Evolutionary conservation across 2,888 invertebrate genomes (phyloP), one percentile per base, ranked within the genome.

Genomic region (Agonopterix heracliana): DNA sequence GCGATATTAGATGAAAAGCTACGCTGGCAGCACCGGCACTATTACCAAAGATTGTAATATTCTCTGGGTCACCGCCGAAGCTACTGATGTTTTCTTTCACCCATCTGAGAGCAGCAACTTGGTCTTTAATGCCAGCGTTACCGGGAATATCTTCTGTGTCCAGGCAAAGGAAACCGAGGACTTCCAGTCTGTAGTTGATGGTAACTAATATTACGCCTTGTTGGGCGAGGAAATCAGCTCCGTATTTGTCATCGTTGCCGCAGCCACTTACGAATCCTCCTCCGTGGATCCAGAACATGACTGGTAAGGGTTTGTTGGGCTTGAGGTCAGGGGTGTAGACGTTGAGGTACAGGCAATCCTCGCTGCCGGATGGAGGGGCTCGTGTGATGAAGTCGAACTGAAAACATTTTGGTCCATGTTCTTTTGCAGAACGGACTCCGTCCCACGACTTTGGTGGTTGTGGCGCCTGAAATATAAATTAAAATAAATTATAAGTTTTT

Each of bases 291-390:
- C 54, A 77, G 10, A 77, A 54, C 72, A 78, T 77, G 9, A 78
- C 76, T 0, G 76, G 71, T 0, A 66, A 46, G 1, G 63, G 63
- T 41, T 56, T 44, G 0, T 41, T 10, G 3, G 74, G 67, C 3
- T 56, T 61, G 0, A 71, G 2, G n/a, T 62, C 54, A 7, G 75
- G 74, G 0, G 77, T 61, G 47, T 79, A 78, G 1, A 80, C 65
- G 48, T 80, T 80, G 3, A 80, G 63, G 52, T 71, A 78, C 2
- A 80, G 59, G 45, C 78, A 78, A 52, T 80, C 78, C 56, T 80
- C 80, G 42, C 61, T 67, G 2, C 80, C 78, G 0, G 51, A 48
- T 2, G 60, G 45, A 0, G 50, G 3, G 3, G 9, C 7, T 7
- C 2, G 10, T 5, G 34, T 17, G 5, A 63, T 44, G 9, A 61